Evolutionary conservation across 2,888 invertebrate species (phyloP), one percentile per base, ranked within the genome.

Genomic region (Nephrocerus scutellatus): DNA sequence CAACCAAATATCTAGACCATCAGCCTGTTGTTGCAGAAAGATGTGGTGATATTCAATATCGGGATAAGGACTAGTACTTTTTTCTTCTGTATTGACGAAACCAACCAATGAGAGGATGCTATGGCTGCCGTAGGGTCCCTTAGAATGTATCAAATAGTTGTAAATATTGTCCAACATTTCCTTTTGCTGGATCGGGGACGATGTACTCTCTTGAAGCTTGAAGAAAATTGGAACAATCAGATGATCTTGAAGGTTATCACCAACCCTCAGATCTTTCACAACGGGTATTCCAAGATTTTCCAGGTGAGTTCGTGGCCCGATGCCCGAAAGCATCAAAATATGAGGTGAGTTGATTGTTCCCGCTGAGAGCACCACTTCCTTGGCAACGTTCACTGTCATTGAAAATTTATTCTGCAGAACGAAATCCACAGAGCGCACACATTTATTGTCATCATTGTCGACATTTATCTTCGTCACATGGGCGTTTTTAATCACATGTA

Each of bases 211-310:
- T 2, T 74, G 73, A 48, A 76, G 63, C 15, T 58, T 49, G 10
- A 63, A 26, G 14, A 60, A 53, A 1, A 66, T 5, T 3, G 59
- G 56, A 3, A 79, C 71, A 0, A 78, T 76, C 15, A 82, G 76
- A 60, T 89, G 88, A 57, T 89, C 88, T 62, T 87, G 86, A 2
- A 89, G 70, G 56, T 88, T 84, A 48, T 78, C 72, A 1, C 85
- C 86, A 0, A 87, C 82, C 1, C 52, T 51, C 6, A 67, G 29
- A 9, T 61, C 43, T 2, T 47, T 37, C 0, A 57, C 18, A 5
- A 64, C 35, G 0, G 54, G 45, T 7, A 68, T 49, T 1, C 50
- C 23, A 4, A 60, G 20, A 1, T 53, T 19, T 30, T 48, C 22
- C 6, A 66, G 44, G 7, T 61, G 55, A 2, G 51, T 12, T 3